Percentiles rank a stretch among this genome's conserved stretches.
Evolutionary conservation across 1,140 invertebrate genomes (phyloP).

Genomic region (Procambarus virginalis): DNA sequence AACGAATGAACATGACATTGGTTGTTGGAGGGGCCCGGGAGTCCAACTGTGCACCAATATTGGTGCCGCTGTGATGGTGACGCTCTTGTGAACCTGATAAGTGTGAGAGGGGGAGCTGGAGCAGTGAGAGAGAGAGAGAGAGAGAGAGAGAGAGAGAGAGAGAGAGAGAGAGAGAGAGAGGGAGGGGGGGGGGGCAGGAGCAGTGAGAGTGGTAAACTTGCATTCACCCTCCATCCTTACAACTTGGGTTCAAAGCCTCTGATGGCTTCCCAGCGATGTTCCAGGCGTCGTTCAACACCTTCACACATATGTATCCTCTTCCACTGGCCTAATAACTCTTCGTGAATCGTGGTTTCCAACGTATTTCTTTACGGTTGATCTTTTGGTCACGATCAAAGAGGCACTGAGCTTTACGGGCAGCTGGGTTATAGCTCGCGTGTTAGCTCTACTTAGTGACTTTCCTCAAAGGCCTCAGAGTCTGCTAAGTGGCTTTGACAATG

Average conservation of each 20-base stretch:
- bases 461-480: conserved; percentile 29
- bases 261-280: too few relatives aligned
- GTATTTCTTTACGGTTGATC: background rate
- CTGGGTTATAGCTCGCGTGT: conserved; percentile 12
- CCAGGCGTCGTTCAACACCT: too few relatives aligned
- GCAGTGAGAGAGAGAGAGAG: background rate
- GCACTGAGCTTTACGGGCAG: background rate
- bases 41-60: background rate
- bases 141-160: background rate
- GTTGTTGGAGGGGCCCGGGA: background rate
- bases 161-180: background rate
- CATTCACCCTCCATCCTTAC: too few relatives aligned
- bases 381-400: conserved; percentile 7
- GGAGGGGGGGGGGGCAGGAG: background rate
- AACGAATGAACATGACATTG: background rate
- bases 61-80: background rate
- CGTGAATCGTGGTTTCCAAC: background rate
- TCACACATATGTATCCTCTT: too few relatives aligned
- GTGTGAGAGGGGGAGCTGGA: background rate
- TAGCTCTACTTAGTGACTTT: conserved; percentile 19
- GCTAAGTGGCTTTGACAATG: conserved; percentile 23
- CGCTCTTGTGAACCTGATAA: too few relatives aligned
- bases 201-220: too few relatives aligned
- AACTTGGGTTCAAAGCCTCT: too few relatives aligned
- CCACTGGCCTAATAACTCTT: background rate